phyloP scores from a whole-genome alignment of 2,113 vertebrate genomes.

The Lethenteron reissneri region DNA sequence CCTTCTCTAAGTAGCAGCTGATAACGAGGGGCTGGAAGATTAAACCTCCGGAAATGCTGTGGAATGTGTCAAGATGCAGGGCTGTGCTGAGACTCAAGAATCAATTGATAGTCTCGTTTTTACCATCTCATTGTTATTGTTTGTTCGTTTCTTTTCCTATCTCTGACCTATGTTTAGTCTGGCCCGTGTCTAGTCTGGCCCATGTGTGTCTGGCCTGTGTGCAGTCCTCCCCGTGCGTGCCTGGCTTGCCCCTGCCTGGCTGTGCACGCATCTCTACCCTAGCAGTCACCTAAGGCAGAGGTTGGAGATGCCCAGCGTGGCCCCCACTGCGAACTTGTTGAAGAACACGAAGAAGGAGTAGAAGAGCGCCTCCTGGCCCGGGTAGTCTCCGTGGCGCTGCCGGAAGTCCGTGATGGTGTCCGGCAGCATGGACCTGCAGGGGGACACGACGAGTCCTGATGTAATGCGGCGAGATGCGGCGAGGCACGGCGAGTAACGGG shows the following conservation, averaged over 20 bases:
- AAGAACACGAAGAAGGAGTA: slow-evolving; percentile 38
- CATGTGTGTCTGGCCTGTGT: not conserved
- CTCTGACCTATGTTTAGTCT: not conserved
- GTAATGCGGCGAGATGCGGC: too few relatives aligned
- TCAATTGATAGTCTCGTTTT: too few relatives aligned
- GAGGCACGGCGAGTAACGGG: too few relatives aligned
- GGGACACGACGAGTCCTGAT: not conserved
- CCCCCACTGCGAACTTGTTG: slow-evolving; percentile 34
- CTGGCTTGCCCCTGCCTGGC: not conserved
- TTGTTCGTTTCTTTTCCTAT: not conserved
- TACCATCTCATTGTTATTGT: not conserved
- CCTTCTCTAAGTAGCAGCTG: not conserved
- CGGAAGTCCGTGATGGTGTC: slow-evolving; percentile 33
- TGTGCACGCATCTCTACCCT: not conserved
- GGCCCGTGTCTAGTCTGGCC: not conserved
- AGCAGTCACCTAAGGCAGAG: slow-evolving; percentile 29
- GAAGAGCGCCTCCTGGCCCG: slow-evolving; percentile 31
- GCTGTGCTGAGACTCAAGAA: too few relatives aligned
- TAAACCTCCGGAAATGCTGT: not conserved
- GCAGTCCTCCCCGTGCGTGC: not conserved
- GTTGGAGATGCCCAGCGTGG: slow-evolving; percentile 29
- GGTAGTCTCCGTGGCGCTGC: slow-evolving; percentile 19
- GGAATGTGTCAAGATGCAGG: not conserved
- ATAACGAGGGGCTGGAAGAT: not conserved
- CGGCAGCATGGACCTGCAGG: slow-evolving; percentile 33